Evolutionary conservation across 2,888 invertebrate species (phyloP).

Genomic region (Polymixis flavicincta): DNA sequence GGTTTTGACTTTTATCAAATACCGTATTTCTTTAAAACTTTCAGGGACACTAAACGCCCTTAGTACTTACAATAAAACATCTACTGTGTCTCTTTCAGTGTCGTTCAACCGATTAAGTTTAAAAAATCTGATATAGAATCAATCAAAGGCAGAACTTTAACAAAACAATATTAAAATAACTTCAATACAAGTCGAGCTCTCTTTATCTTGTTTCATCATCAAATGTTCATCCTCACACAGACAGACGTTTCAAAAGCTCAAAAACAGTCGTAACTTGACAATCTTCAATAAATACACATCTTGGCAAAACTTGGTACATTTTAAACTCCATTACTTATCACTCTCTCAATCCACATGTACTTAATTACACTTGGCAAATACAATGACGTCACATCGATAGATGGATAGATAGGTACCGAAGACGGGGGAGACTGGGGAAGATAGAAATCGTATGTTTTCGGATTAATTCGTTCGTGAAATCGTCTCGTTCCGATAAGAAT

Average conservation of each 20-base stretch:
- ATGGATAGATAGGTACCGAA: conserved; percentile 77
- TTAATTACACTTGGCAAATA: conserved; percentile 89
- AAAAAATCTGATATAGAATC: conserved; percentile 8
- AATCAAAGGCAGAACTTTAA: conserved; percentile 23
- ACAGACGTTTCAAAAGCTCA: conserved; percentile 44
- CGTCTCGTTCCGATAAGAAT: conserved; percentile 90
- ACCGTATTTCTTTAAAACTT: background rate
- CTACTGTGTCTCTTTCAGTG: too few species aligned
- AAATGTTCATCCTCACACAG: conserved; percentile 42
- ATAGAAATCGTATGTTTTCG: conserved; percentile 90
- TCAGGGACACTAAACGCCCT: too few species aligned
- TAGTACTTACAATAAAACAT: too few species aligned
- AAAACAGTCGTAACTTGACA: conserved; percentile 63
- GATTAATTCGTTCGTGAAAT: conserved; percentile 91
- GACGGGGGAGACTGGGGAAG: conserved; percentile 81
- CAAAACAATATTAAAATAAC: conserved; percentile 23
- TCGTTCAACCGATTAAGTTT: background rate
- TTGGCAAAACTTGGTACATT: conserved; percentile 68
- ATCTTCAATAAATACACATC: conserved; percentile 67
- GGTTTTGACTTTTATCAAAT: background rate
- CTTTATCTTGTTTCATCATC: conserved; percentile 60
- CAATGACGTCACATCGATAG: conserved; percentile 84
- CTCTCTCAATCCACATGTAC: conserved; percentile 83
- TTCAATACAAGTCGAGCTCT: conserved; percentile 24
- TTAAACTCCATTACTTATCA: conserved; percentile 74